Evolutionary conservation across 2,797 vertebrate genomes (phyloP).

Genomic region (Pristis pectinata): DNA sequence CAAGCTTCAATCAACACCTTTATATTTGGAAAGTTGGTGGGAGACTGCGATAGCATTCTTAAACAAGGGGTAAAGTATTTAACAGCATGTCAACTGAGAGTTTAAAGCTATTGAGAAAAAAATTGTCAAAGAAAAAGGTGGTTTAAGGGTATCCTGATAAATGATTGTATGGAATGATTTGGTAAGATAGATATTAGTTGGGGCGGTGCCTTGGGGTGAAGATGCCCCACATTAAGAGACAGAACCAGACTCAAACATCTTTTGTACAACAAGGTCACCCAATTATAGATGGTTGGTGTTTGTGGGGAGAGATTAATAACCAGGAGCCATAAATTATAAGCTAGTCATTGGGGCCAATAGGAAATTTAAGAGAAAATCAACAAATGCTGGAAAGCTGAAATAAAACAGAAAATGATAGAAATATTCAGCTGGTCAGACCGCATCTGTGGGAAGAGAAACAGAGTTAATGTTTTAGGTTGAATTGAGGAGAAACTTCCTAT

Average conservation of each 20-base stretch:
- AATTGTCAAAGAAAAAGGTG: background rate
- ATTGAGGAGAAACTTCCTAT: background rate
- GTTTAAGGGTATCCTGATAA: background rate
- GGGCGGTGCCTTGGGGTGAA: background rate
- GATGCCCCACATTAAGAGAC: no score
- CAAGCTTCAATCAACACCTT: slow-evolving; percentile 48
- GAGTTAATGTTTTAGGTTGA: background rate
- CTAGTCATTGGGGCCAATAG: background rate
- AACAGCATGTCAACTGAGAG: background rate
- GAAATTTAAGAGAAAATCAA: no score
- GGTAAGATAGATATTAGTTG: background rate
- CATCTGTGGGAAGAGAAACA: no score
- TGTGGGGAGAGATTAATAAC: background rate
- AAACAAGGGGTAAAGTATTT: slow-evolving; percentile 28
- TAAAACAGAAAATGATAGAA: no score
- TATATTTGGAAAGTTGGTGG: slow-evolving; percentile 56
- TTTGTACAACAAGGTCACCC: no score
- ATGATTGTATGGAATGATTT: background rate
- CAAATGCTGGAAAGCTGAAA: no score
- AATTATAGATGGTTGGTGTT: background rate
- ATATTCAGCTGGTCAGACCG: no score
- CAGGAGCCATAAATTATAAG: background rate
- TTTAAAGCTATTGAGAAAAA: background rate
- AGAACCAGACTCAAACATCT: no score
- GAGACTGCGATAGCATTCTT: slow-evolving; percentile 50